Percentiles rank a stretch among this genome's conserved stretches.
Conservation (phyloP, 2,113 vertebrate genomes). For the Scatophagus argus region DNA sequence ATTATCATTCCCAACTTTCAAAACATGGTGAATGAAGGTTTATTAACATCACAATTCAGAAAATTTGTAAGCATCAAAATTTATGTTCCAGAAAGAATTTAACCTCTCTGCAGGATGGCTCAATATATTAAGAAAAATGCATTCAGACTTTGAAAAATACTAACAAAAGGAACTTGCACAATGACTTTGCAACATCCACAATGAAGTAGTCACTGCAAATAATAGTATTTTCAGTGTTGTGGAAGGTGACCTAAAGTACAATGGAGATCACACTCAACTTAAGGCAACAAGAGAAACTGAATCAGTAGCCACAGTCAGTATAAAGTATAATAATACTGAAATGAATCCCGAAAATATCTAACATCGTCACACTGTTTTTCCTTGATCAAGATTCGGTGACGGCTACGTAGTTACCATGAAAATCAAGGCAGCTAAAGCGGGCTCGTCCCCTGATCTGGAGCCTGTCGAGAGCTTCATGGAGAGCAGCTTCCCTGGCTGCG, state of each 20-base stretch:
- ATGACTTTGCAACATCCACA: background rate
- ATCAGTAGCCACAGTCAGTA: background rate
- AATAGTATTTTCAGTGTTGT: too few species aligned
- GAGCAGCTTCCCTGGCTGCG: slow-evolving; percentile 89
- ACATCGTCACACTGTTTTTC: background rate
- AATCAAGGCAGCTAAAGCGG: slow-evolving; percentile 87
- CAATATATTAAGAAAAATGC: too few species aligned
- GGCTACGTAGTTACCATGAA: slow-evolving; percentile 98
- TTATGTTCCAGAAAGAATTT: background rate
- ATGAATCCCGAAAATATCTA: background rate
- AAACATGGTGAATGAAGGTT: background rate
- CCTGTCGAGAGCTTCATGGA: slow-evolving; percentile 92
- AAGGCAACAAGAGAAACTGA: background rate
- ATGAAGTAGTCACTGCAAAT: too few species aligned
- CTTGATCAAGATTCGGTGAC: slow-evolving; percentile 90
- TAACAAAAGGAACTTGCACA: background rate
- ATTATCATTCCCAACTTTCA: background rate
- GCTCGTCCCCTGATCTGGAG: slow-evolving; percentile 86
- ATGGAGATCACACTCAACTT: background rate
- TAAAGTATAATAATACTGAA: background rate
- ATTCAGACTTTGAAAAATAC: background rate
- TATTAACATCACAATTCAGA: background rate
- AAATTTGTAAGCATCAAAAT: too few species aligned
- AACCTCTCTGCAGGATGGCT: background rate
- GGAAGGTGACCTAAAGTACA: background rate